Evolutionary conservation across 2,797 vertebrate species (phyloP), one percentile per base, ranked within the genome.

Genomic region (Macroramphosus scolopax): DNA sequence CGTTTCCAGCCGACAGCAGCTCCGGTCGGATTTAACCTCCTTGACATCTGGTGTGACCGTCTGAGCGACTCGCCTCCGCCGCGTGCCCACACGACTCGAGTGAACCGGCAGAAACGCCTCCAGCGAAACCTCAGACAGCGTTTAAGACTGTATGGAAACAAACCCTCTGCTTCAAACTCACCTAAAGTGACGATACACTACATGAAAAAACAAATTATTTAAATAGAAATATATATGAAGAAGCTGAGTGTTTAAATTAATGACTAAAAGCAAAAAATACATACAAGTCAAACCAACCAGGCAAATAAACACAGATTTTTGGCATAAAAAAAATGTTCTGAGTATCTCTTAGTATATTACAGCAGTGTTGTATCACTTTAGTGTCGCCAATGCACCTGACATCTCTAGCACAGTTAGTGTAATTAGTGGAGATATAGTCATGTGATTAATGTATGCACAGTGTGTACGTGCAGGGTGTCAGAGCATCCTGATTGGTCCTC

Each of bases 1-100:
- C 8, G 53, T 39, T 77, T 58, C 58, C 52, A 35, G 40, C 47
- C 28, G 51, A 69, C 63, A 60, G 44, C 43, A 68, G 62, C 15
- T 42, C 28, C 65, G 48, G 17, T 76, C 42, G 14, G 30, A 63
- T 45, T 56, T 44, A 29, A 68, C 32, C 48, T 64, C 44, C 18
- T 8, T 4, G 5, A 39, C 53, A 15, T 54, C 40, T n/a, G 43
- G 47, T 41, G 5, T 39, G 16, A 8, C 32, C 52, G 14, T 53
- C 35, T 35, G n/a, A n/a, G n/a, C 20, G 3, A 22, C 20, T 22
- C 20, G 3, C 6, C 6, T 22, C 3, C 20, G 6, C 20, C 20
- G 20, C n/a, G n/a, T n/a, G n/a, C n/a, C n/a, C n/a, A n/a, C n/a
- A 22, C 20, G 6, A 22, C 20, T 3, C 20, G 20, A 22, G 20